Evolutionary conservation across 2,797 vertebrate genomes (phyloP).

Genomic region (Oreochromis mossambicus): DNA sequence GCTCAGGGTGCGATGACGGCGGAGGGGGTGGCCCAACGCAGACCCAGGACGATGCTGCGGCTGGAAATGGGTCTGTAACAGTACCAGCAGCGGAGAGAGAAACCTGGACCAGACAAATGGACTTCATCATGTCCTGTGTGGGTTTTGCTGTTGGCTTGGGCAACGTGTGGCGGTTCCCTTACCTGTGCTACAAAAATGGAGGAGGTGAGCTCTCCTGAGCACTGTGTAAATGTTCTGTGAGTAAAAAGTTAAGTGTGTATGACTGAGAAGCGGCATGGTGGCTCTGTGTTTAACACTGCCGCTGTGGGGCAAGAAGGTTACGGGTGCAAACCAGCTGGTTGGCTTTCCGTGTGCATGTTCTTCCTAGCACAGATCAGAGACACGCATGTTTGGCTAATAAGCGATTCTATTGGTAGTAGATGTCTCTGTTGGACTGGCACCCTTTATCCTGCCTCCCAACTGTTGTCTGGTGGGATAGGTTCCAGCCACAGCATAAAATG

Average conservation of each 20-base stretch:
- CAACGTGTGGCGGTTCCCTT: constrained; percentile 85
- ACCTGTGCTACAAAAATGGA: constrained; percentile 87
- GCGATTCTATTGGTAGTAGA: background rate
- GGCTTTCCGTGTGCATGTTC: background rate
- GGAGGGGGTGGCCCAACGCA: constrained; percentile 54
- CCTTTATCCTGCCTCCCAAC: background rate
- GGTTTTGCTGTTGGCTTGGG: constrained; percentile 84
- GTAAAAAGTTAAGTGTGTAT: background rate
- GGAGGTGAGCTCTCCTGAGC: constrained; percentile 73
- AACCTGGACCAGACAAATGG: constrained; percentile 86
- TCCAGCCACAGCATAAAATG: background rate
- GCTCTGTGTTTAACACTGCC: background rate
- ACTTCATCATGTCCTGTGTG: constrained; percentile 88
- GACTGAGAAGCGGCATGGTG: background rate
- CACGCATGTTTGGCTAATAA: background rate
- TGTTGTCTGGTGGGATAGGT: background rate
- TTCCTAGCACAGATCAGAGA: background rate
- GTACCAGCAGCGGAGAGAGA: constrained; percentile 69
- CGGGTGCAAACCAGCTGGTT: background rate
- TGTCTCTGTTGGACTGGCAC: background rate
- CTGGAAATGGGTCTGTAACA: constrained; percentile 31
- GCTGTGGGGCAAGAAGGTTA: background rate
- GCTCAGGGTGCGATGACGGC: constrained; percentile 46
- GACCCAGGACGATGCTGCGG: constrained; percentile 44
- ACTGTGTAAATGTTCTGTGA: background rate